These are phyloP conservation scores for Pollenia angustigena DNA, from an alignment of 2,888 invertebrate genomes.

Conservation along the genomic window DNA sequence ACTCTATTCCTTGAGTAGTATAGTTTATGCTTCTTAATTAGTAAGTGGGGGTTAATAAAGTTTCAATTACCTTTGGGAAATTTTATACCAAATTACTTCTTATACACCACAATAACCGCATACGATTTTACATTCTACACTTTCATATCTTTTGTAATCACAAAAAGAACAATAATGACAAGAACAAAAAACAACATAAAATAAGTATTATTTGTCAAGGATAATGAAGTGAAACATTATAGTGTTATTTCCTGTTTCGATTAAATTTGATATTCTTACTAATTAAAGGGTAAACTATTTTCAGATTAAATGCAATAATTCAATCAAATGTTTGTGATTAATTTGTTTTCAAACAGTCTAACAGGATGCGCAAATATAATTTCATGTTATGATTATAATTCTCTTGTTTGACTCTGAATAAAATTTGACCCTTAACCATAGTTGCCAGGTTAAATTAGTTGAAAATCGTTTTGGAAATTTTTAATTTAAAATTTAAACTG, in stretches of 20 bases:
- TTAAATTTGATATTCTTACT: constrained; percentile 61
- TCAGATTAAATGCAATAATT: not conserved
- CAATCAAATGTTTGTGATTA: no score
- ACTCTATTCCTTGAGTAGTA: constrained; percentile 18
- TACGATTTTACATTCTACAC: constrained; percentile 24
- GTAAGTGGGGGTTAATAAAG: constrained; percentile 62
- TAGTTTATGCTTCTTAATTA: constrained; percentile 42
- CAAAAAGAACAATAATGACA: not conserved
- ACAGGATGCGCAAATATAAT: no score
- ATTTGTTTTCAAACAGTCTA: no score
- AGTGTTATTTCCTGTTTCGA: constrained; percentile 70
- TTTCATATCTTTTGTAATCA: not conserved
- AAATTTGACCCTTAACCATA: no score
- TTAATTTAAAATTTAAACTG: no score
- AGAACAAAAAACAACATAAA: not conserved
- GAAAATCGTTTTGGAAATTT: no score
- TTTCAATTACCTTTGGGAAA: constrained; percentile 70
- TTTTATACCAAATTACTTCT: constrained; percentile 62
- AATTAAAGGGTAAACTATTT: constrained; percentile 44
- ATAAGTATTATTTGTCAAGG: constrained; percentile 44
- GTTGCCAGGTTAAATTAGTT: no score
- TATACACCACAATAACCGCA: constrained; percentile 56
- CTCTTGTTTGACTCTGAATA: no score
- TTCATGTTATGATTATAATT: no score
- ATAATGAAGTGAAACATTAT: constrained; percentile 65